These are phyloP conservation scores for Thalassarche chlororhynchos DNA, from an alignment of 2,113 vertebrate species.

Conservation along the genomic window DNA sequence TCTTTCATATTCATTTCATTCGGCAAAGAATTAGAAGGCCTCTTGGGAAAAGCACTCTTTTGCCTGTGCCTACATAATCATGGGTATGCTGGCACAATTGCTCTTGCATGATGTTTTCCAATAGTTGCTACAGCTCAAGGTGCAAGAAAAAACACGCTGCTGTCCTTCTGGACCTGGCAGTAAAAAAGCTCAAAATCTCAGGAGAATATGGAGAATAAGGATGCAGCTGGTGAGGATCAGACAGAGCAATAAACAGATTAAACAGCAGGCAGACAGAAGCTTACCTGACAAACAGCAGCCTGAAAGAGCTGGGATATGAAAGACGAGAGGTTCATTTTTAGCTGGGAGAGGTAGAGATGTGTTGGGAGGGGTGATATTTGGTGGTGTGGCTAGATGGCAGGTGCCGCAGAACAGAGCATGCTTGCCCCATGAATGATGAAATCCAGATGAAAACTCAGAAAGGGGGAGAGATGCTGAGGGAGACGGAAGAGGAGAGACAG, in stretches of 20 bases:
- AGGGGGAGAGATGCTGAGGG: neutral
- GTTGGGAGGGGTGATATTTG: neutral
- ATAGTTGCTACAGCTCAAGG: neutral
- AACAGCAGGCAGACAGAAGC: neutral
- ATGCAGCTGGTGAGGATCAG: conserved; percentile 18
- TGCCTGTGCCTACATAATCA: neutral
- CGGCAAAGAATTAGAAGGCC: neutral
- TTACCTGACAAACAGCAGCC: neutral
- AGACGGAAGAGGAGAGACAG: neutral
- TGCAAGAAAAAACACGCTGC: neutral
- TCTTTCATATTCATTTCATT: neutral
- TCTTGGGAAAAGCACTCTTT: neutral
- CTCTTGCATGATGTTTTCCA: neutral
- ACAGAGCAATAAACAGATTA: neutral
- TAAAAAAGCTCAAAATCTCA: neutral
- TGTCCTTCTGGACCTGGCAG: neutral
- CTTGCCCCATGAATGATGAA: neutral
- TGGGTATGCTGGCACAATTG: neutral
- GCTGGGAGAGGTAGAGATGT: neutral
- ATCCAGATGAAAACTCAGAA: neutral
- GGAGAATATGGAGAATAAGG: neutral
- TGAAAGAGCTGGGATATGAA: neutral
- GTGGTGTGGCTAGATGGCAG: neutral
- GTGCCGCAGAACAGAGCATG: neutral
- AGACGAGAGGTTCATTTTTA: neutral